Percentiles rank a stretch among this genome's conserved stretches.
Evolutionary conservation across 2,797 vertebrate genomes (phyloP).

Genomic region (Okamejei kenojei): DNA sequence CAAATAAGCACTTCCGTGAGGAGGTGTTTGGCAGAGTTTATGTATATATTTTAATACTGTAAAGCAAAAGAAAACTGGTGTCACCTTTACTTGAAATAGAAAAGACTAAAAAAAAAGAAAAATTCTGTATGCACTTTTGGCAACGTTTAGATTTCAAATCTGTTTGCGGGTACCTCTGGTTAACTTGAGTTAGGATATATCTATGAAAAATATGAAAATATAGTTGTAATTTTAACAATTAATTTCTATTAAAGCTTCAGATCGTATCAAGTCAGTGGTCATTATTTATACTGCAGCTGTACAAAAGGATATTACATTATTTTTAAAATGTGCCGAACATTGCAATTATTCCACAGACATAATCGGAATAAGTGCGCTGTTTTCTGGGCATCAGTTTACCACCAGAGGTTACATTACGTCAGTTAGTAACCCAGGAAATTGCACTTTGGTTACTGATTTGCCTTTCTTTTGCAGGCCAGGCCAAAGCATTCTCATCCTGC

Average conservation of each 20-base stretch:
- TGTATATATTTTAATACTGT: background rate
- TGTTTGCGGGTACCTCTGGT: background rate
- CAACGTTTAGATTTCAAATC: background rate
- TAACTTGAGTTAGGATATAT: background rate
- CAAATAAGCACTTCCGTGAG: too few species aligned
- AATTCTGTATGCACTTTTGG: background rate
- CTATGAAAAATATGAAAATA: too few species aligned
- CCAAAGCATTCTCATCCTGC: constrained; percentile 65
- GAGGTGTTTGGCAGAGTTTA: too few species aligned
- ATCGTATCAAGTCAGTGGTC: background rate
- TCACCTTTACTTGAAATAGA: background rate
- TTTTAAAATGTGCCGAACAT: background rate
- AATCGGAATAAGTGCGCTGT: background rate
- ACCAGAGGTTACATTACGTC: constrained; percentile 53
- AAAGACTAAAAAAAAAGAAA: background rate
- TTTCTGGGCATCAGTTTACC: background rate
- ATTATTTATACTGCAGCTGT: background rate
- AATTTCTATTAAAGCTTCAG: background rate
- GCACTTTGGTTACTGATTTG: constrained; percentile 56
- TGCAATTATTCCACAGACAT: background rate
- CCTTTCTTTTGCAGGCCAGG: constrained; percentile 66
- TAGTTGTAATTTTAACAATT: background rate
- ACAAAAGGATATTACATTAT: background rate
- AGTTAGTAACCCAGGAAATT: constrained; percentile 56
- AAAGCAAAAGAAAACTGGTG: background rate